These are phyloP conservation scores for Phania funesta DNA, from an alignment of 2,888 invertebrate genomes.

Conservation along the genomic window DNA sequence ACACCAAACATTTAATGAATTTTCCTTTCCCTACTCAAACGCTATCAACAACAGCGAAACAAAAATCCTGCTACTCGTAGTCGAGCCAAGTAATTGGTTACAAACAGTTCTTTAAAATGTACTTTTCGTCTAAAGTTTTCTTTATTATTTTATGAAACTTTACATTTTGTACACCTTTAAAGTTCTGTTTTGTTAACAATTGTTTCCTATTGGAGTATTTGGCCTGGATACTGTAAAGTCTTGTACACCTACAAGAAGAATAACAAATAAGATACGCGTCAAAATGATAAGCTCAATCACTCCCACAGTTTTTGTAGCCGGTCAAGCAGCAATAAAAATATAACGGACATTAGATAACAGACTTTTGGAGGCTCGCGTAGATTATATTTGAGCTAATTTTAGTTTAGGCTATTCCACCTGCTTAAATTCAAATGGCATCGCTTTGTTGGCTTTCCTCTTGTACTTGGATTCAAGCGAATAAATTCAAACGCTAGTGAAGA, in stretches of 20 bases:
- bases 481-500: too few species aligned
- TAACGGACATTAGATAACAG: too few species aligned
- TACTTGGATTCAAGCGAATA: too few species aligned
- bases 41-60: slow-evolving; percentile 28
- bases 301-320: slow-evolving; percentile 34
- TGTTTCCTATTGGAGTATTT: slow-evolving; percentile 7
- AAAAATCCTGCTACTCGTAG: slow-evolving; percentile 49
- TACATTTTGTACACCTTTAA: slow-evolving; percentile 1
- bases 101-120: slow-evolving; percentile 12
- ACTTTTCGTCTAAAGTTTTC: background rate
- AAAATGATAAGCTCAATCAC: slow-evolving; percentile 3
- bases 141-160: background rate
- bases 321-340: too few species aligned
- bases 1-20: slow-evolving; percentile 64
- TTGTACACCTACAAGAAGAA: slow-evolving; percentile 22
- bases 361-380: too few species aligned
- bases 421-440: too few species aligned
- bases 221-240: slow-evolving; percentile 49
- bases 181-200: slow-evolving; percentile 12
- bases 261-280: background rate
- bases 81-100: slow-evolving; percentile 52
- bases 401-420: too few species aligned
- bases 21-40: slow-evolving; percentile 28
- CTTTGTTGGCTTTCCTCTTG: too few species aligned
- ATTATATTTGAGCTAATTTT: too few species aligned